Evolutionary conservation across 2,113 vertebrate genomes (phyloP).

Genomic region (Istiophorus platypterus): DNA sequence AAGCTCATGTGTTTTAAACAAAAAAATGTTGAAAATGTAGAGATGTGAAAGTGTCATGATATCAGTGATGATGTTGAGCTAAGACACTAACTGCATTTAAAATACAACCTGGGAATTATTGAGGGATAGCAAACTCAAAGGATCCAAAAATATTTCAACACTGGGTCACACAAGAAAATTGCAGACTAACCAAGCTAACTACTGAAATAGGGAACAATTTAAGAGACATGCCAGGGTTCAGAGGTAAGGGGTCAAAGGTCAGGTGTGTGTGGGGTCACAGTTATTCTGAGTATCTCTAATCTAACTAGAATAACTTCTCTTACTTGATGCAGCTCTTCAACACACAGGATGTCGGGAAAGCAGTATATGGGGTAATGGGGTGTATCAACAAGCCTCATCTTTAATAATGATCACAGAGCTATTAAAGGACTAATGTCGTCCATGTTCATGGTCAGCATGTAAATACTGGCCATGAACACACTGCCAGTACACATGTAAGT

Average conservation of each 20-base stretch:
- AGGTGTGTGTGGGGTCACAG: constrained; percentile 1
- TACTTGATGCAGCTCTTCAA: neutral
- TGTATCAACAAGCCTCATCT: neutral
- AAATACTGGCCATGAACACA: neutral
- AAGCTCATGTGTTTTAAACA: too few species aligned
- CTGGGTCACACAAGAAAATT: neutral
- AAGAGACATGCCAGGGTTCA: neutral
- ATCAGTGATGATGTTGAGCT: neutral
- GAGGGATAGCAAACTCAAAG: neutral
- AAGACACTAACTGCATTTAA: neutral
- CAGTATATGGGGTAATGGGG: neutral
- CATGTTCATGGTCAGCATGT: neutral
- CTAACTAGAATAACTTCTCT: neutral
- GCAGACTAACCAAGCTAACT: neutral
- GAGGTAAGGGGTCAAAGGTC: constrained; percentile 23
- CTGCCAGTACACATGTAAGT: neutral
- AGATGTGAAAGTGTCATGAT: too few species aligned
- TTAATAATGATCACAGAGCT: neutral
- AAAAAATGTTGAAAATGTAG: too few species aligned
- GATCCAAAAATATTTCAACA: neutral
- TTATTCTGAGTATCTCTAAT: constrained; percentile 9
- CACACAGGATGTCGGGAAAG: neutral
- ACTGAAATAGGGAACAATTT: neutral
- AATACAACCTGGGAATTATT: neutral
- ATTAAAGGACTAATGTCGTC: neutral